phyloP scores from a whole-genome alignment of 2,888 invertebrate species.

The Celastrina argiolus region DNA sequence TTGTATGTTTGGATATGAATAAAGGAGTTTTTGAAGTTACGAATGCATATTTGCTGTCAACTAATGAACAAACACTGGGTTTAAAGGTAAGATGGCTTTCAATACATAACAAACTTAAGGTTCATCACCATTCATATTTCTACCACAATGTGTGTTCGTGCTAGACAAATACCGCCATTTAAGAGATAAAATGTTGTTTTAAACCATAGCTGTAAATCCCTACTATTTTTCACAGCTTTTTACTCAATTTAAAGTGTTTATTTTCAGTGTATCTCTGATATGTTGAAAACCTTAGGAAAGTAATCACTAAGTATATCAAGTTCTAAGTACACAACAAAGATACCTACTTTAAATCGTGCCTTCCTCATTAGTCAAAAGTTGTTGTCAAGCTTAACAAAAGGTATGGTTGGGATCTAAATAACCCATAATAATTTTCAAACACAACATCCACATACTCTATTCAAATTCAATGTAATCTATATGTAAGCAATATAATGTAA shows the following conservation, averaged over 20 bases:
- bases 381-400: too few relatives aligned
- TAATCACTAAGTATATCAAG: background rate
- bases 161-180: constrained; percentile 6
- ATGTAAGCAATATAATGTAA: too few relatives aligned
- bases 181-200: background rate
- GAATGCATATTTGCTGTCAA: constrained; percentile 14
- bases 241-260: background rate
- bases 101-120: background rate
- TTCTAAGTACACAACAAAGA: background rate
- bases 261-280: background rate
- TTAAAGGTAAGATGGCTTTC: constrained; percentile 1
- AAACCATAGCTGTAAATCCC: background rate
- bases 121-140: background rate
- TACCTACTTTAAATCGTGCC: background rate
- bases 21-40: background rate
- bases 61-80: background rate
- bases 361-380: too few relatives aligned
- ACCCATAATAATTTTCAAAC: too few relatives aligned
- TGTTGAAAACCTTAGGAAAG: background rate
- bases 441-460: too few relatives aligned
- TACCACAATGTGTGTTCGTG: background rate
- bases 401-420: too few relatives aligned
- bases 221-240: background rate
- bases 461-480: too few relatives aligned
- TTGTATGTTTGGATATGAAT: background rate